Evolutionary conservation across 2,797 vertebrate genomes (phyloP), one percentile per base, ranked within the genome.

Genomic region (Smutsia gigantea): DNA sequence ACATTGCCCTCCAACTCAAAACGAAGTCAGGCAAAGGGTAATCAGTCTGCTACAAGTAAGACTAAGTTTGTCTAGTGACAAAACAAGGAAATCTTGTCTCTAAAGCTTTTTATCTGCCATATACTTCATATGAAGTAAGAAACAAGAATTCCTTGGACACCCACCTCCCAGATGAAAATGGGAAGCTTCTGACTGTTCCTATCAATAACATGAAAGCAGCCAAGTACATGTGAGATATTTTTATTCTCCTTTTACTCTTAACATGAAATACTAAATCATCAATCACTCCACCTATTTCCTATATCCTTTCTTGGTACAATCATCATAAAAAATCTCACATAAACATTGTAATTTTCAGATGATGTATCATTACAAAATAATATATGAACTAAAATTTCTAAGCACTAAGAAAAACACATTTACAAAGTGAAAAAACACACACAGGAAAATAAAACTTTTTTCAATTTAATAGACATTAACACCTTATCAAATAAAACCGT

Each of bases 71-170:
- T 69, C 49, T 55, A 75, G 5, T 34, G 11, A 17, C 57, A 46
- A 66, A 83, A 94, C 27, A 87, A 83, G 90, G 91, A 81, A 89
- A 87, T 9, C 51, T 83, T 94, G 39, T 64, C 57, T 87, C 55
- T 64, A 49, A 71, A 49, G 75, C 39, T 77, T 83, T 78, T 31
- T 27, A 71, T 34, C 57, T 69, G 78, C 49, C n/a, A 69, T 53
- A 18, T 5, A 25, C 57, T 90, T 95, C 68, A 11, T 19, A 88
- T 53, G 72, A 90, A 88, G 86, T 7, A 64, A 94, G 92, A 91
- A 86, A 75, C 66, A 57, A 82, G 61, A 84, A 92, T 69, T 90
- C 68, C 53, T 82, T 59, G 27, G 55, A 61, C 5, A 71, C 21
- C 51, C 34, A 89, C 42, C 79, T 66, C 42, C 51, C 29, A 87